Conservation (phyloP, 2,113 vertebrate species). For the Candoia aspera region DNA sequence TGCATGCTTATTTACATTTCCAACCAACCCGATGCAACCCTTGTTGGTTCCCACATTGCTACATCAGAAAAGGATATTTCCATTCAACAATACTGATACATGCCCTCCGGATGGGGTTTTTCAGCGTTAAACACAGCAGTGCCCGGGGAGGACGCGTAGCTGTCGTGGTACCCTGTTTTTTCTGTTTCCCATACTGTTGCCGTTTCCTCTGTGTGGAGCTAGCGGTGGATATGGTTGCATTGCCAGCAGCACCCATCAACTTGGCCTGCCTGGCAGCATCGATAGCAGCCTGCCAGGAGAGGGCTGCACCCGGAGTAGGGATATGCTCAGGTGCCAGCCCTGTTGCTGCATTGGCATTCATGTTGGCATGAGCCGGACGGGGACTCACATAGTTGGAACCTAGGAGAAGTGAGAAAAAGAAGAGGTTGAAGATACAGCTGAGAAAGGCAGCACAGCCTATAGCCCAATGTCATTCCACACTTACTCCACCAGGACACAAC, state of each 20-base stretch:
- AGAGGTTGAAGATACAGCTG: not conserved
- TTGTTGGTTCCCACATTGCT: not conserved
- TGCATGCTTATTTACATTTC: not conserved
- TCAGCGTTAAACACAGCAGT: slow-evolving; percentile 95
- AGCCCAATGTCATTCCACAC: not conserved
- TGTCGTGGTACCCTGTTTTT: slow-evolving; percentile 89
- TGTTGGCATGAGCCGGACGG: slow-evolving; percentile 84
- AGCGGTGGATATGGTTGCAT: slow-evolving; percentile 91
- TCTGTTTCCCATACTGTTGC: slow-evolving; percentile 95
- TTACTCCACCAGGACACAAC: not conserved
- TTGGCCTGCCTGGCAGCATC: slow-evolving; percentile 96
- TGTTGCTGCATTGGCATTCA: slow-evolving; percentile 89
- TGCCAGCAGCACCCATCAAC: slow-evolving; percentile 89
- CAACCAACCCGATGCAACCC: not conserved
- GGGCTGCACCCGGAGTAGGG: slow-evolving; percentile 88
- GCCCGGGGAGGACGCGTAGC: slow-evolving; percentile 93
- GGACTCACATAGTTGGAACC: slow-evolving; percentile 98
- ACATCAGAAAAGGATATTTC: slow-evolving; percentile 93
- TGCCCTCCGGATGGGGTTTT: slow-evolving; percentile 95
- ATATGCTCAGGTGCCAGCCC: slow-evolving; percentile 96
- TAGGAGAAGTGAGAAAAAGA: slow-evolving; percentile 51
- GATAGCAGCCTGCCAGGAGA: slow-evolving; percentile 98
- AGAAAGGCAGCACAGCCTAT: not conserved
- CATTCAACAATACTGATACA: slow-evolving; percentile 99
- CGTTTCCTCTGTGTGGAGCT: slow-evolving; percentile 95